These are phyloP conservation scores for Paramacrobiotus metropolitanus DNA, from an alignment of 1,140 invertebrate species.

Conservation along the genomic window DNA sequence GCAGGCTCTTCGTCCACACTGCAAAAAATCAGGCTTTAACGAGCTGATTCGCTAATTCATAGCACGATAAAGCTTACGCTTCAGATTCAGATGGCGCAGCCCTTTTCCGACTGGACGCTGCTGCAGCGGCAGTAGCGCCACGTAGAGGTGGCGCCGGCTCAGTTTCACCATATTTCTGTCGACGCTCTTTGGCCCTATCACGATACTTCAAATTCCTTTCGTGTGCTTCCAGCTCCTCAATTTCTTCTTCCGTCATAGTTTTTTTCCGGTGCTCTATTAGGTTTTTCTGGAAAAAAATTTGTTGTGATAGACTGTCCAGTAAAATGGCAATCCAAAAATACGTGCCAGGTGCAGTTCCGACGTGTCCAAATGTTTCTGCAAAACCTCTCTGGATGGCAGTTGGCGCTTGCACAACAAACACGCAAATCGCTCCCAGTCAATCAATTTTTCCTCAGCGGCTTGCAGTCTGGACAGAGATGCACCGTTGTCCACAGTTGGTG, in stretches of 20 bases:
- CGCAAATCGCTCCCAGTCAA: conserved; percentile 69
- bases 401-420: conserved; percentile 86
- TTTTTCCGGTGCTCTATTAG: conserved; percentile 30
- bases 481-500: too few relatives aligned
- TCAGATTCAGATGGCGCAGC: background rate
- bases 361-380: conserved; percentile 69
- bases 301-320: too few relatives aligned
- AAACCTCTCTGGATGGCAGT: conserved; percentile 62
- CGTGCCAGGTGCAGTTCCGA: conserved; percentile 69
- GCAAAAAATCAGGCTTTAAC: background rate
- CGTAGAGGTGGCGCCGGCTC: conserved; percentile 42
- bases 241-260: conserved; percentile 11
- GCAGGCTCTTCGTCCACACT: background rate
- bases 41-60: too few relatives aligned
- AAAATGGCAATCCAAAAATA: too few relatives aligned
- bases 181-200: conserved; percentile 80
- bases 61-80: background rate
- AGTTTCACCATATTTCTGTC: conserved; percentile 75
- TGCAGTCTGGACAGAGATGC: conserved; percentile 26
- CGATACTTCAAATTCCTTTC: conserved; percentile 35
- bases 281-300: conserved; percentile 40
- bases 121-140: background rate
- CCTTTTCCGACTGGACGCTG: background rate
- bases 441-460: conserved; percentile 30
- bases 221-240: conserved; percentile 28